phyloP scores from a whole-genome alignment of 1,140 invertebrate species.

The Pomacea maculata region DNA sequence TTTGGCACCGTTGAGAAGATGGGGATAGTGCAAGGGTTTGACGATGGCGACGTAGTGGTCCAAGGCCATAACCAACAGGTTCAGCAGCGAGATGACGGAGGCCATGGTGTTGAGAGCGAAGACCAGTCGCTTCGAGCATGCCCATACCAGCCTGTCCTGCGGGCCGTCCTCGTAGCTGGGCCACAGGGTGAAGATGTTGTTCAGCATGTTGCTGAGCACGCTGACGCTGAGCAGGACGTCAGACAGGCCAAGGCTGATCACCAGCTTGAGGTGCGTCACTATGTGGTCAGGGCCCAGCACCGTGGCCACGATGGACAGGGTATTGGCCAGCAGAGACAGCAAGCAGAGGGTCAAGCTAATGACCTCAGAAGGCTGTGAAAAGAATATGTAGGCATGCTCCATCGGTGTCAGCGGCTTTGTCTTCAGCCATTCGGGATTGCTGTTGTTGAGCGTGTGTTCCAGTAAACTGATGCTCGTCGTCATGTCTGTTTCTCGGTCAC shows the following conservation, averaged over 20 bases:
- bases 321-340: constrained; percentile 41
- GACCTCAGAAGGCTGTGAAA: constrained; percentile 40
- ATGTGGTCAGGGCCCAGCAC: constrained; percentile 35
- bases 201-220: constrained; percentile 42
- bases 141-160: constrained; percentile 29
- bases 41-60: constrained; percentile 87
- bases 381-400: constrained; percentile 33
- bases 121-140: constrained; percentile 42
- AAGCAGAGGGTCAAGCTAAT: constrained; percentile 41
- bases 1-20: constrained; percentile 70
- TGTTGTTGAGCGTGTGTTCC: too few species aligned
- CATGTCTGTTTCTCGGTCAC: too few species aligned
- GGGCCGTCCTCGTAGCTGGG: constrained; percentile 7
- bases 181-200: constrained; percentile 39
- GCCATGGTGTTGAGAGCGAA: constrained; percentile 45
- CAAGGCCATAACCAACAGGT: constrained; percentile 74
- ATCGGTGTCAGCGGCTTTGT: constrained; percentile 23
- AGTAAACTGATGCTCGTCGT: too few species aligned
- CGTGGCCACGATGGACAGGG: constrained; percentile 44
- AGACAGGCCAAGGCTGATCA: constrained; percentile 50
- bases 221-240: constrained; percentile 51
- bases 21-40: constrained; percentile 84
- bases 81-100: constrained; percentile 70
- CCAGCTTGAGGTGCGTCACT: constrained; percentile 52
- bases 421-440: not conserved